These are phyloP conservation scores for Fistularia commersonii DNA, from an alignment of 2,797 vertebrate genomes.

Conservation along the genomic window DNA sequence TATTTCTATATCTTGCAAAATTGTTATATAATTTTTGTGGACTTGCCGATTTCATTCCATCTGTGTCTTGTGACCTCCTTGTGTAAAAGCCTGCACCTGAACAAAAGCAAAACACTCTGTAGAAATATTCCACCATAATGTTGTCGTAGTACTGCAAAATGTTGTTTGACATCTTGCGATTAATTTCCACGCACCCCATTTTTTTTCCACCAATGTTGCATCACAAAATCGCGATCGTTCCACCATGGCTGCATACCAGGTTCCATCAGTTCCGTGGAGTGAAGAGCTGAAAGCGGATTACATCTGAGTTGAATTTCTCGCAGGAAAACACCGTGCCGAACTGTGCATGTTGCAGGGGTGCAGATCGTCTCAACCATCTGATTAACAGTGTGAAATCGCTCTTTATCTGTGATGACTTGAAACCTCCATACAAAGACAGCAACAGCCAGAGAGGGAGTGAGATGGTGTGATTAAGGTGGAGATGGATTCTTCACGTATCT, in stretches of 20 bases:
- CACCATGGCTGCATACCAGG: constrained; percentile 30
- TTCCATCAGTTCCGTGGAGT: constrained; percentile 23
- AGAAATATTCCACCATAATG: too few species aligned
- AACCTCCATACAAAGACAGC: constrained; percentile 60
- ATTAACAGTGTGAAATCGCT: constrained; percentile 69
- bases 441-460: constrained; percentile 34
- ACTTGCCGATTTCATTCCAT: too few species aligned
- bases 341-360: constrained; percentile 57
- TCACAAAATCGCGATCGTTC: constrained; percentile 21
- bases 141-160: too few species aligned
- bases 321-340: constrained; percentile 57
- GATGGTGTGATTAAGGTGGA: constrained; percentile 54
- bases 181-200: not conserved
- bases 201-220: constrained; percentile 7
- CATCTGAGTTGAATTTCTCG: constrained; percentile 66
- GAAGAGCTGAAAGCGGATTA: constrained; percentile 51
- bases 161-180: too few species aligned
- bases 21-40: too few species aligned
- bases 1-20: too few species aligned
- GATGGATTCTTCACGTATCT: constrained; percentile 52
- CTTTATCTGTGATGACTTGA: constrained; percentile 75
- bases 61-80: too few species aligned
- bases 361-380: constrained; percentile 55
- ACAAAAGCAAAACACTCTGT: too few species aligned
- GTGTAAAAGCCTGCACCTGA: too few species aligned